These are phyloP conservation scores for Lepidochrysops patricia DNA, from an alignment of 2,888 invertebrate species.

Conservation along the genomic window DNA sequence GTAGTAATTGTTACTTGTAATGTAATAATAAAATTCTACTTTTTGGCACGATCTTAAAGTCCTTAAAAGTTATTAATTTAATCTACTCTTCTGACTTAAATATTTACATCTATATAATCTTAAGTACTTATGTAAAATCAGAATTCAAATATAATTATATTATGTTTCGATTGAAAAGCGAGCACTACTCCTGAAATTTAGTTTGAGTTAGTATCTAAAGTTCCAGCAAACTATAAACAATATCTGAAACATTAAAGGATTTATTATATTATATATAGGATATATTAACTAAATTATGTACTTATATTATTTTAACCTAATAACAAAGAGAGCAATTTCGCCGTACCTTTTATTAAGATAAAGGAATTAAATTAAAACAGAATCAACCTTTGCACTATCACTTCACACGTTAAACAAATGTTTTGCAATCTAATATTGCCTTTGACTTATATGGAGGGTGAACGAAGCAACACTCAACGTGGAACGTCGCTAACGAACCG, in stretches of 20 bases:
- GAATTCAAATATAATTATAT: background rate
- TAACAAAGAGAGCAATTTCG: background rate
- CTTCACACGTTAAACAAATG: constrained; percentile 31
- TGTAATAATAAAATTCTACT: too few species aligned
- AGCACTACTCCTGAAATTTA: background rate
- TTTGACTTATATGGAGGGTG: constrained; percentile 18
- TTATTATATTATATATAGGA: too few species aligned
- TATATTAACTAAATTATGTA: background rate
- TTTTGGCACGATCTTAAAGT: too few species aligned
- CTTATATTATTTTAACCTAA: too few species aligned
- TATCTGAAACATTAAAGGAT: background rate
- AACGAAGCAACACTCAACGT: constrained; percentile 26
- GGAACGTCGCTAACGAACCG: constrained; percentile 60
- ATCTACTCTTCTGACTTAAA: too few species aligned
- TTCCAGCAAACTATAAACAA: background rate
- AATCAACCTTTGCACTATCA: constrained; percentile 35
- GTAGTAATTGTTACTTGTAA: too few species aligned
- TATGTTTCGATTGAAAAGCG: background rate
- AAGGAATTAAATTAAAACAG: constrained; percentile 13
- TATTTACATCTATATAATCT: too few species aligned
- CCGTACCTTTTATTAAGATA: background rate
- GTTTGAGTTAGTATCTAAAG: background rate
- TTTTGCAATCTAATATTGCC: constrained; percentile 49
- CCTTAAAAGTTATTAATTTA: too few species aligned
- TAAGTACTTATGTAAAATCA: background rate